Conservation (phyloP, 2,888 invertebrate species). For the Eristalis intricaria region DNA sequence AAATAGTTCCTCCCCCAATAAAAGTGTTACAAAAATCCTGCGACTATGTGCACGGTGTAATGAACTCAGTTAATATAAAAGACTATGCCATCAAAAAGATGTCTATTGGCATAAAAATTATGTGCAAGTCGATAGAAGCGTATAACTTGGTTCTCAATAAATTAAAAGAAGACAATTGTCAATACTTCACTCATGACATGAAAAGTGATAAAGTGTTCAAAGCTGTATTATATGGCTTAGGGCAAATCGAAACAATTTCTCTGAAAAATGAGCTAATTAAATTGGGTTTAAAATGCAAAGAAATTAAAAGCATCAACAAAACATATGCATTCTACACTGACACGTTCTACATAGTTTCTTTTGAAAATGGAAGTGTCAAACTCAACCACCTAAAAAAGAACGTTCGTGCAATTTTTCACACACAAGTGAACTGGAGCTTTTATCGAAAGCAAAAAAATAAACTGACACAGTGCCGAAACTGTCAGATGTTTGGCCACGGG, state of each 20-base stretch:
- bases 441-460: neutral
- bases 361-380: neutral
- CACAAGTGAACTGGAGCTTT: neutral
- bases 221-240: neutral
- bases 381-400: neutral
- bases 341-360: neutral
- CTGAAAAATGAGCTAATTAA: neutral
- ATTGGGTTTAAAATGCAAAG: neutral
- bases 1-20: neutral
- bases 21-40: no score
- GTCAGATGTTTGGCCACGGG: neutral
- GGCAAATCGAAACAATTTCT: neutral
- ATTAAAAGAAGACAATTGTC: no score
- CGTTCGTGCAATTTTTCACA: neutral
- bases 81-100: neutral
- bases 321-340: neutral
- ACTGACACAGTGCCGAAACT: neutral
- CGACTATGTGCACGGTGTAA: neutral
- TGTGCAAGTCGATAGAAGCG: neutral
- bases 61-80: neutral
- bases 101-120: slow-evolving; percentile 1
- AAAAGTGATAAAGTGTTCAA: neutral
- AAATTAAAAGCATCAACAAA: neutral
- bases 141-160: no score
- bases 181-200: neutral